Evolutionary conservation across 1,140 invertebrate genomes (phyloP).

Genomic region (Drosophila ambigua): DNA sequence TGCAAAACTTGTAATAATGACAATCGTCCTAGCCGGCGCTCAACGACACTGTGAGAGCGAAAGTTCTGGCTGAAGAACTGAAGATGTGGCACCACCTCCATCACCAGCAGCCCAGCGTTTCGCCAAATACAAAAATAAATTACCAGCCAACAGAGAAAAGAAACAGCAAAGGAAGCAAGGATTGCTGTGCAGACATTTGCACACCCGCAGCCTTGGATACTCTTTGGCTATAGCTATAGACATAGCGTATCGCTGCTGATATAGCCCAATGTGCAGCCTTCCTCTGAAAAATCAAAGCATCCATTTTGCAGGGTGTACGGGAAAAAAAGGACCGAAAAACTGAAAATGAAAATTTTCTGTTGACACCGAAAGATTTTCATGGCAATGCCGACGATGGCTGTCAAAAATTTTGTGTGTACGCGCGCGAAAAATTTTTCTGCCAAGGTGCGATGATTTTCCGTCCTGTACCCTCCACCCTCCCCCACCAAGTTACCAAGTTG

Average conservation of each 20-base stretch:
- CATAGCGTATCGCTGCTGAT: too few relatives aligned
- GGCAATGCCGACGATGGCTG: conserved; percentile 55
- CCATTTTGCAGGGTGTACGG: too few relatives aligned
- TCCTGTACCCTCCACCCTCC: not conserved
- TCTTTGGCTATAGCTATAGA: too few relatives aligned
- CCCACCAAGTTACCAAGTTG: conserved; percentile 1
- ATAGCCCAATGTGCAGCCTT: too few relatives aligned
- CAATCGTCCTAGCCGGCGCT: conserved; percentile 42
- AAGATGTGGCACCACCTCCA: conserved; percentile 18
- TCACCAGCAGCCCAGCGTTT: conserved; percentile 1
- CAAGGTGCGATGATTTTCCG: conserved; percentile 69
- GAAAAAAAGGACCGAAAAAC: conserved; percentile 5
- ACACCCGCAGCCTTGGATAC: too few relatives aligned
- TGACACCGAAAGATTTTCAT: conserved; percentile 75
- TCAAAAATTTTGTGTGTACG: conserved; percentile 78
- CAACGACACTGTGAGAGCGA: not conserved
- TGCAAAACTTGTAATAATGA: conserved; percentile 81
- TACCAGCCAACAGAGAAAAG: conserved; percentile 37
- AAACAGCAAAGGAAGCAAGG: not conserved
- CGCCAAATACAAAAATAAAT: conserved; percentile 49
- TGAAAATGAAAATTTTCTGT: conserved; percentile 60
- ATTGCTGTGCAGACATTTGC: too few relatives aligned
- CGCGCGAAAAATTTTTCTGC: conserved; percentile 70
- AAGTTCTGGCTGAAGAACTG: conserved; percentile 22
- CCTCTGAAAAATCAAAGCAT: too few relatives aligned